A percentile compares a stretch with the other conserved stretches of the same genome.
Evolutionary conservation across 2,113 vertebrate species (phyloP).

Genomic region (Geococcyx californianus): DNA sequence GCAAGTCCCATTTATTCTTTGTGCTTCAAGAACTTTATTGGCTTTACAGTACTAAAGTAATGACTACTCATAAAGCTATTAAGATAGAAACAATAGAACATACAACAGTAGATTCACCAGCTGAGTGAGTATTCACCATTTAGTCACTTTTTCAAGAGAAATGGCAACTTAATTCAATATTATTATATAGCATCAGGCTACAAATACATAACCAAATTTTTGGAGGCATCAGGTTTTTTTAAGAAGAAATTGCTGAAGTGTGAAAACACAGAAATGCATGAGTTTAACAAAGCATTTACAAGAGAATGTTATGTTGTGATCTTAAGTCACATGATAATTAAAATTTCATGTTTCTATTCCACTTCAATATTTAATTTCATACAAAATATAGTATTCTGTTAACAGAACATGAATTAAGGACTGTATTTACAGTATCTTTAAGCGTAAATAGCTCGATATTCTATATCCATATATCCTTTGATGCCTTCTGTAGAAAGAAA

Average conservation of each 20-base stretch:
- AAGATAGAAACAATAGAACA: constrained; percentile 1
- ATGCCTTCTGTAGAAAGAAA: not conserved
- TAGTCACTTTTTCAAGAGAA: constrained; percentile 10
- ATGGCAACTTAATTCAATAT: not conserved
- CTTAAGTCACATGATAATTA: not conserved
- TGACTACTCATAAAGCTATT: constrained; percentile 31
- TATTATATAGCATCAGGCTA: not conserved
- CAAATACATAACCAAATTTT: not conserved
- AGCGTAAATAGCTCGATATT: not conserved
- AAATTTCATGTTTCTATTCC: not conserved
- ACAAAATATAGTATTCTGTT: not conserved
- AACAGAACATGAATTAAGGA: not conserved
- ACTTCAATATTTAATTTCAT: not conserved
- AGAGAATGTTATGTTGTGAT: not conserved
- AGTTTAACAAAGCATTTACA: not conserved
- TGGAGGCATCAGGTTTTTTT: not conserved
- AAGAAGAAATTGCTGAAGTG: not conserved
- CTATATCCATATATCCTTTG: not conserved
- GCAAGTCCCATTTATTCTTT: not conserved
- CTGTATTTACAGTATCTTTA: not conserved
- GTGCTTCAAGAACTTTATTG: not conserved
- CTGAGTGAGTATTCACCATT: not conserved
- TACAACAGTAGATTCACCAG: not conserved
- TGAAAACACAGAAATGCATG: not conserved
- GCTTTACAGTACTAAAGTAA: not conserved